Conservation (phyloP, 2,797 vertebrate genomes). For the Megalops cyprinoides region DNA sequence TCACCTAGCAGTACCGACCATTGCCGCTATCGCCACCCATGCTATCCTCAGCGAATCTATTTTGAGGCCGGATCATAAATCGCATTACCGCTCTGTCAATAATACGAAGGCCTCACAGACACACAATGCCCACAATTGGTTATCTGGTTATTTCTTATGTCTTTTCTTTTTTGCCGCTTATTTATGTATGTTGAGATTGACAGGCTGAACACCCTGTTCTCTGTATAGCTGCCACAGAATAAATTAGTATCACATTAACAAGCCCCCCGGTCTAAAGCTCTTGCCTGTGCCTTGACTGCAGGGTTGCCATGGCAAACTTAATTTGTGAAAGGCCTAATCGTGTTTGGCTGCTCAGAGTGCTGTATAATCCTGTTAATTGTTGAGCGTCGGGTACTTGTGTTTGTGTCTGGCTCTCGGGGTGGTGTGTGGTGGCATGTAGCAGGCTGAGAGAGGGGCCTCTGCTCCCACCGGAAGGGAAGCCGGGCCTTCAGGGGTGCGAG, state of each 20-base stretch:
- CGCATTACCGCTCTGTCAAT: neutral
- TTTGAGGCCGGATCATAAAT: conserved; percentile 18
- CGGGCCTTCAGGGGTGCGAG: neutral
- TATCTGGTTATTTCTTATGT: conserved; percentile 16
- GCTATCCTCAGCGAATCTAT: neutral
- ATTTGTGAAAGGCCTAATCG: conserved; percentile 63
- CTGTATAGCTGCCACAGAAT: conserved; percentile 53
- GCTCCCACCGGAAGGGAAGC: too few relatives aligned
- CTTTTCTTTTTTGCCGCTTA: conserved; percentile 24
- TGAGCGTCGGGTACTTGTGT: conserved; percentile 62
- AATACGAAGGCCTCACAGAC: conserved; percentile 13
- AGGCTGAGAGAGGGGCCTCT: neutral
- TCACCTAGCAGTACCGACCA: neutral
- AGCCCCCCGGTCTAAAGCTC: conserved; percentile 29
- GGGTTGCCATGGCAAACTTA: conserved; percentile 44
- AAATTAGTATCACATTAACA: conserved; percentile 41
- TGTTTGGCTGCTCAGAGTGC: conserved; percentile 69
- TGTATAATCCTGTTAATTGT: conserved; percentile 74
- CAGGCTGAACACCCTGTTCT: conserved; percentile 63
- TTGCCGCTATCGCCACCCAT: neutral
- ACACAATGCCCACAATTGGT: neutral
- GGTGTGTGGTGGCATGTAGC: conserved; percentile 29
- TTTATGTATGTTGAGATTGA: conserved; percentile 25
- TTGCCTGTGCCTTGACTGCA: conserved; percentile 23
- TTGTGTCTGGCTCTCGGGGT: conserved; percentile 62